Evolutionary conservation across 2,113 vertebrate species (phyloP).

Genomic region (Leptosomus discolor): DNA sequence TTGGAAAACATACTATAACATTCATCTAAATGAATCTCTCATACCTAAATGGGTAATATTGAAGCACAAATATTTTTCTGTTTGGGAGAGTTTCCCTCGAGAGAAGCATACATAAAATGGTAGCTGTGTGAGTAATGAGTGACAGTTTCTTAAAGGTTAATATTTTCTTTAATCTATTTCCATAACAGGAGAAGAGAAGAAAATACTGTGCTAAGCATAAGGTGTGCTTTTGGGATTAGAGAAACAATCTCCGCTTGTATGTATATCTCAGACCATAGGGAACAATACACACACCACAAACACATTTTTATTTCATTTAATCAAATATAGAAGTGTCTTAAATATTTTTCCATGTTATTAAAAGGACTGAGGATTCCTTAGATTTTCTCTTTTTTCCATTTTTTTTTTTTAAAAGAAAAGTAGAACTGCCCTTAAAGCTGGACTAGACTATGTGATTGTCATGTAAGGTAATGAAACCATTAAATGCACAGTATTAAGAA

Average conservation of each 20-base stretch:
- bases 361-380: conserved; percentile 48
- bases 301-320: conserved; percentile 70
- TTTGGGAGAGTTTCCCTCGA: conserved; percentile 71
- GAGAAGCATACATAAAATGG: conserved; percentile 66
- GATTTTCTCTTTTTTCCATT: neutral
- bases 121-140: conserved; percentile 74
- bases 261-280: conserved; percentile 71
- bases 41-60: conserved; percentile 71
- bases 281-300: conserved; percentile 55
- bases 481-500: conserved; percentile 96
- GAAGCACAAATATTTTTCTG: conserved; percentile 78
- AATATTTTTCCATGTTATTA: conserved; percentile 72
- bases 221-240: conserved; percentile 80
- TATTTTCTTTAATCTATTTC: conserved; percentile 85
- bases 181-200: conserved; percentile 64
- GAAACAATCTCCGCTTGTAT: conserved; percentile 77
- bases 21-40: conserved; percentile 74
- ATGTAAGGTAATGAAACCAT: conserved; percentile 94
- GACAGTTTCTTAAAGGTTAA: conserved; percentile 85
- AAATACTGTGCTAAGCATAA: conserved; percentile 76
- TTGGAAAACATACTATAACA: neutral
- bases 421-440: conserved; percentile 73
- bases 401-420: neutral
- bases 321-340: conserved; percentile 69
- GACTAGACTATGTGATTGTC: conserved; percentile 84